Percentiles rank a stretch among this genome's conserved stretches.
These are phyloP conservation scores for Hybognathus amarus DNA, from an alignment of 2,797 vertebrate species.

Conservation along the genomic window DNA sequence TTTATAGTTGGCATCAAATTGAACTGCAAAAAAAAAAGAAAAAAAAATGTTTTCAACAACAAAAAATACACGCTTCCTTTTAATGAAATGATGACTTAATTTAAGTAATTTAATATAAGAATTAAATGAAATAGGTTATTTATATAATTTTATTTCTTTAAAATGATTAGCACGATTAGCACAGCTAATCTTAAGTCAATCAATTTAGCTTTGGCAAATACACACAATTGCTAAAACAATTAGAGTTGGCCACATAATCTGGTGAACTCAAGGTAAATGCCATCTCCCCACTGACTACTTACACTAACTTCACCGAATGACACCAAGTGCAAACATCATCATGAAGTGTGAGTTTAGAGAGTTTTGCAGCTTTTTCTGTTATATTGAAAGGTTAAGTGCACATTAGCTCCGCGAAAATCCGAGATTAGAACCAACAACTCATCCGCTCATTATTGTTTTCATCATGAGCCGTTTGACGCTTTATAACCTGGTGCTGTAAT, in stretches of 20 bases:
- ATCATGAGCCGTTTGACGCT: constrained; percentile 30
- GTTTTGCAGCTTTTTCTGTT: neutral
- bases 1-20: neutral
- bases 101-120: neutral
- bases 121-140: neutral
- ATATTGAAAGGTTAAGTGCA: constrained; percentile 51
- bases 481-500: neutral
- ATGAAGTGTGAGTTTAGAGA: neutral
- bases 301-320: neutral
- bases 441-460: constrained; percentile 41
- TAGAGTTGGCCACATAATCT: neutral
- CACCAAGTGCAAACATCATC: neutral
- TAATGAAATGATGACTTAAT: neutral
- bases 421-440: constrained; percentile 32
- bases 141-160: neutral
- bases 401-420: constrained; percentile 34
- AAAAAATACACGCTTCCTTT: neutral
- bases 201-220: neutral
- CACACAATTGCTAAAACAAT: neutral
- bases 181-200: neutral
- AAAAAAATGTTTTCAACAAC: too few species aligned
- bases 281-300: constrained; percentile 15
- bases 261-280: neutral
- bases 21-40: neutral
- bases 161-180: too few species aligned